Percentiles rank a stretch among this genome's conserved stretches.
Conservation (phyloP, 2,797 vertebrate genomes). For the Chrosomus eos region DNA sequence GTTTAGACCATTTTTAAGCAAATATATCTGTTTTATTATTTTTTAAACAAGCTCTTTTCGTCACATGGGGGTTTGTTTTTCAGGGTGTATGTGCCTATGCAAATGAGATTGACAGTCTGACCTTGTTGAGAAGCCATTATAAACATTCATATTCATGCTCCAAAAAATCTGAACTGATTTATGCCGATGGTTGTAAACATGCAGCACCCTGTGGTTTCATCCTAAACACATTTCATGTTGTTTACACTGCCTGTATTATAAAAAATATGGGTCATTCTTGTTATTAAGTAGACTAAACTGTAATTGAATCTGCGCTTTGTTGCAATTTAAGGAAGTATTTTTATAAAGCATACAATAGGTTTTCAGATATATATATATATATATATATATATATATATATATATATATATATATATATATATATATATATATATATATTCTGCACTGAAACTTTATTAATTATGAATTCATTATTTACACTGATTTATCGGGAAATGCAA, state of each 20-base stretch:
- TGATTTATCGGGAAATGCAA: neutral
- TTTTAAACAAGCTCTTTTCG: neutral
- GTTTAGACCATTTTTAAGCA: neutral
- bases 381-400: no score
- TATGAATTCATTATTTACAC: neutral
- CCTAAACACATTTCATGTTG: neutral
- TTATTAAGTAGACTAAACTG: neutral
- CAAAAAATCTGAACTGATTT: slow-evolving; percentile 9
- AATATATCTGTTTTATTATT: neutral
- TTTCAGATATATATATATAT: neutral
- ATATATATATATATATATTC: neutral
- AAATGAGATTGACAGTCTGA: slow-evolving; percentile 32
- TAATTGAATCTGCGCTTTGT: neutral
- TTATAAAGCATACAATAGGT: neutral
- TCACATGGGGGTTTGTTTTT: neutral
- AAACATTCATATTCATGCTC: slow-evolving; percentile 29
- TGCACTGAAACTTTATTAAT: neutral
- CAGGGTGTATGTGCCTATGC: neutral
- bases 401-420: no score
- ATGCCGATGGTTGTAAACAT: slow-evolving; percentile 24
- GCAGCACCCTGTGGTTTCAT: slow-evolving; percentile 3
- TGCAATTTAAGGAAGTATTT: neutral
- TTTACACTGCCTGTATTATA: neutral
- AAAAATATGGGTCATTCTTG: slow-evolving; percentile 16
- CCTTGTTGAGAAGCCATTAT: neutral